Percentiles rank a stretch among this genome's conserved stretches.
These are phyloP conservation scores for Turritopsis dohrnii DNA, from an alignment of 30 jellyfish, hydroid and myxozoan species.

Conservation along the genomic window DNA sequence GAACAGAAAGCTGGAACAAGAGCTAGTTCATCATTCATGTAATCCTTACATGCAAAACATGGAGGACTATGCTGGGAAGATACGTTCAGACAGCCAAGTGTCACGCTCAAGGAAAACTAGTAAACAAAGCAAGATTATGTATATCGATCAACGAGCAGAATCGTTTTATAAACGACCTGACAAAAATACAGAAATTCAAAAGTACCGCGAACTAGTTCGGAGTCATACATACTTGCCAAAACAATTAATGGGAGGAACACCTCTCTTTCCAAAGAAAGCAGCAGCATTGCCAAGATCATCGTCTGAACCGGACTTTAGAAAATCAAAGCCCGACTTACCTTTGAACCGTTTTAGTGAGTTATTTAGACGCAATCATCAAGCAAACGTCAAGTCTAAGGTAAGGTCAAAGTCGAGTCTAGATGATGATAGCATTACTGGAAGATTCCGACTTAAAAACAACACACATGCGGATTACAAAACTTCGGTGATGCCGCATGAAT, in stretches of 20 bases:
- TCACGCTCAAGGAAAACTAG: background rate
- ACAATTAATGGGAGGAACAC: background rate
- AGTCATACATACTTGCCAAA: background rate
- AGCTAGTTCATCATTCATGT: background rate
- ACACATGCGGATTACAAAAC: background rate
- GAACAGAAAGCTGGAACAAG: background rate
- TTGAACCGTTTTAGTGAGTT: background rate
- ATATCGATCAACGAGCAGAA: background rate
- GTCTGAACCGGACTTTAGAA: slow-evolving; percentile 4
- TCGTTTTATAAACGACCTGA: background rate
- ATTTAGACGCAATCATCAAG: background rate
- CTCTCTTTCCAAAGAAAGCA: background rate
- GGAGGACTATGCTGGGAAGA: background rate
- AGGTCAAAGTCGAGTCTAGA: background rate
- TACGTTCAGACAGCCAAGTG: background rate
- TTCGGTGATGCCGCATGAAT: background rate
- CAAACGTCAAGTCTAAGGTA: background rate
- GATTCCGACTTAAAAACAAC: background rate
- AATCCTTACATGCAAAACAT: background rate
- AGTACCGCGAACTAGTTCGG: background rate
- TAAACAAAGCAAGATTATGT: background rate
- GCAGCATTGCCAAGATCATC: background rate
- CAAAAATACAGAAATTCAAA: background rate
- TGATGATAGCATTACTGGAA: background rate
- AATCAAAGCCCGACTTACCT: background rate